Evolutionary conservation across 2,113 vertebrate genomes (phyloP).

Genomic region (Solenodon paradoxus): DNA sequence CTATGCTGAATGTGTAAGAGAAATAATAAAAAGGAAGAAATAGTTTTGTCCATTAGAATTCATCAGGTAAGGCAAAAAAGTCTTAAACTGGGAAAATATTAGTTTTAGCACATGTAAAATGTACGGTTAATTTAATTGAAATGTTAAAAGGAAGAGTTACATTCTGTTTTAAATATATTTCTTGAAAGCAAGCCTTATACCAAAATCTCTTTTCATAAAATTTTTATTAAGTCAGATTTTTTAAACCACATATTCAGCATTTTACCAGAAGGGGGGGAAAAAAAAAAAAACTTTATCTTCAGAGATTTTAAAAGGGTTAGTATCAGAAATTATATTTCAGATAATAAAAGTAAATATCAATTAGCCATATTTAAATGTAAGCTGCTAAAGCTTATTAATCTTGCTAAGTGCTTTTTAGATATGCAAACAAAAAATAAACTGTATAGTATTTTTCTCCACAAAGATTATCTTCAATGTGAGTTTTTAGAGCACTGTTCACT

Average conservation of each 20-base stretch:
- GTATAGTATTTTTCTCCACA: not conserved
- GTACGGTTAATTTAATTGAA: slow-evolving; percentile 35
- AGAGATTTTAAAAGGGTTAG: slow-evolving; percentile 53
- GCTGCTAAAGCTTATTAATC: slow-evolving; percentile 49
- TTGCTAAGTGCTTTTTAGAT: slow-evolving; percentile 54
- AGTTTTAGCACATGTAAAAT: not conserved
- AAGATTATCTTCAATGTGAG: slow-evolving; percentile 43
- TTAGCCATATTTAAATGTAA: slow-evolving; percentile 15
- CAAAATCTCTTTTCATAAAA: slow-evolving; percentile 63
- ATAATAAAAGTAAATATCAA: slow-evolving; percentile 64
- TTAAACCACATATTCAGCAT: slow-evolving; percentile 48
- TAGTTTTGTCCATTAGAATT: not conserved
- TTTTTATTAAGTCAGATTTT: slow-evolving; percentile 51
- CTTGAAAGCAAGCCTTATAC: slow-evolving; percentile 47
- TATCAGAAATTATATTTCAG: slow-evolving; percentile 35
- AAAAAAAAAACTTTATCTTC: slow-evolving; percentile 36
- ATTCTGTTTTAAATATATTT: slow-evolving; percentile 11
- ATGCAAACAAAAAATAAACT: slow-evolving; percentile 54
- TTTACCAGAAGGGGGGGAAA: slow-evolving; percentile 56
- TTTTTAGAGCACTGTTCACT: slow-evolving; percentile 42
- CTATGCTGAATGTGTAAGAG: not conserved
- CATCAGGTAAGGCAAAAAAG: not conserved
- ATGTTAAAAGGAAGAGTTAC: slow-evolving; percentile 40
- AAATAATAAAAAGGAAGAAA: not conserved
- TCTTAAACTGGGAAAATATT: not conserved